Evolutionary conservation across 2,888 invertebrate genomes (phyloP).

Genomic region (Polydrusus cervinus): DNA sequence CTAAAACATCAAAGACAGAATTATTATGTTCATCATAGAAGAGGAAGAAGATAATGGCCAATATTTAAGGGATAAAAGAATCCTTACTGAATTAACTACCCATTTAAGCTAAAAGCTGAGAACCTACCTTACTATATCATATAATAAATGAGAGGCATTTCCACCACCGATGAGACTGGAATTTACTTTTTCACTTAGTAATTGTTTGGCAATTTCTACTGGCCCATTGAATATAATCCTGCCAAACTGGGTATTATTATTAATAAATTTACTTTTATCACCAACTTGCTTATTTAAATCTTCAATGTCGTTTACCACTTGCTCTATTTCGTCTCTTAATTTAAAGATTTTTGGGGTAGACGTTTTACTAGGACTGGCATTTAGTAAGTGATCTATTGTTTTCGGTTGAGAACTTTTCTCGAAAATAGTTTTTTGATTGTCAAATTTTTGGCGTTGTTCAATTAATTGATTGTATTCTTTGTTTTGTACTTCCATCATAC

Average conservation of each 20-base stretch:
- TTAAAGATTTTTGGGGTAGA: neutral
- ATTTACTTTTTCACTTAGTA: conserved; percentile 61
- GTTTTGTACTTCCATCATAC: conserved; percentile 16
- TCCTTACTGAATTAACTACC: too few species aligned
- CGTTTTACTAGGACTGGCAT: neutral
- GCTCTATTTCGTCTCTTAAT: conserved; percentile 22
- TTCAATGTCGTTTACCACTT: conserved; percentile 13
- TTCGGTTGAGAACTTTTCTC: neutral
- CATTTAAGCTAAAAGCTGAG: neutral
- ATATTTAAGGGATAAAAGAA: too few species aligned
- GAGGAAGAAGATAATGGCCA: too few species aligned
- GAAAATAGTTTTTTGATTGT: neutral
- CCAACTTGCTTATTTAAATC: conserved; percentile 52
- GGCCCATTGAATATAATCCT: conserved; percentile 66
- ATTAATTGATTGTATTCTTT: neutral
- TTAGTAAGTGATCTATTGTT: neutral
- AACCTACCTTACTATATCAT: conserved; percentile 62
- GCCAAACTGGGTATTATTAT: conserved; percentile 42
- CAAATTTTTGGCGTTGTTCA: neutral
- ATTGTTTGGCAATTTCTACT: conserved; percentile 63
- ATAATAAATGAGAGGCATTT: conserved; percentile 62
- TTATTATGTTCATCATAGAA: too few species aligned
- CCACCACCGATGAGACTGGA: conserved; percentile 65
- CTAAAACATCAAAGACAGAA: conserved; percentile 56
- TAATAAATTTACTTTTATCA: neutral